Evolutionary conservation across 2,888 invertebrate genomes (phyloP).

Genomic region (Alentia gelatinosa): DNA sequence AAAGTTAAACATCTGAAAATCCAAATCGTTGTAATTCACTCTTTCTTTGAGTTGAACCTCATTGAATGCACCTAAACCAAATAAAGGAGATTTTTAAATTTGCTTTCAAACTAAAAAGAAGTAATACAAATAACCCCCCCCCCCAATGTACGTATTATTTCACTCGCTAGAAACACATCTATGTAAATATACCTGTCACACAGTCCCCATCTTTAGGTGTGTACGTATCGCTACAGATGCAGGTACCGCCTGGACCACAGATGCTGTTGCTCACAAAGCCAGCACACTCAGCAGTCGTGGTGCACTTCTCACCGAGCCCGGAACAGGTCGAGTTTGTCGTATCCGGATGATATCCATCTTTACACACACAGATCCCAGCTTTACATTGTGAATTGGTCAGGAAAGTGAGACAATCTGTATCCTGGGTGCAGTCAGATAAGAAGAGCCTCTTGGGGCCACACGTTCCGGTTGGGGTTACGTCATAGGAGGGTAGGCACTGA

Average conservation of each 20-base stretch:
- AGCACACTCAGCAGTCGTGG: neutral
- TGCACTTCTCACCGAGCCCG: neutral
- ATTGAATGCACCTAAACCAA: too few relatives aligned
- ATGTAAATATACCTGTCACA: too few relatives aligned
- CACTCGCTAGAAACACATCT: too few relatives aligned
- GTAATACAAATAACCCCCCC: too few relatives aligned
- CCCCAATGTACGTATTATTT: too few relatives aligned
- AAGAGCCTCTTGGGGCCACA: neutral
- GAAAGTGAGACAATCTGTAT: neutral
- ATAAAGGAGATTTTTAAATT: too few relatives aligned
- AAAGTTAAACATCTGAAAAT: too few relatives aligned
- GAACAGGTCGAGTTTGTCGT: neutral
- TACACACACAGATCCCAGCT: neutral
- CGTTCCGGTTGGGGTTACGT: neutral
- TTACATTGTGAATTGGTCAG: neutral
- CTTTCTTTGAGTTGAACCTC: too few relatives aligned
- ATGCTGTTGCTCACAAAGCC: neutral
- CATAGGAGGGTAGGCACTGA: neutral
- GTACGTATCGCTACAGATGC: neutral
- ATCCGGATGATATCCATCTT: neutral
- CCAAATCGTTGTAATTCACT: too few relatives aligned
- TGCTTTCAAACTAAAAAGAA: too few relatives aligned
- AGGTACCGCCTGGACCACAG: neutral
- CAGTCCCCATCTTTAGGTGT: too few relatives aligned
- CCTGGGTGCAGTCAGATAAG: neutral